phyloP scores from a whole-genome alignment of 2,797 vertebrate genomes.

The Intellagama lesueurii region DNA sequence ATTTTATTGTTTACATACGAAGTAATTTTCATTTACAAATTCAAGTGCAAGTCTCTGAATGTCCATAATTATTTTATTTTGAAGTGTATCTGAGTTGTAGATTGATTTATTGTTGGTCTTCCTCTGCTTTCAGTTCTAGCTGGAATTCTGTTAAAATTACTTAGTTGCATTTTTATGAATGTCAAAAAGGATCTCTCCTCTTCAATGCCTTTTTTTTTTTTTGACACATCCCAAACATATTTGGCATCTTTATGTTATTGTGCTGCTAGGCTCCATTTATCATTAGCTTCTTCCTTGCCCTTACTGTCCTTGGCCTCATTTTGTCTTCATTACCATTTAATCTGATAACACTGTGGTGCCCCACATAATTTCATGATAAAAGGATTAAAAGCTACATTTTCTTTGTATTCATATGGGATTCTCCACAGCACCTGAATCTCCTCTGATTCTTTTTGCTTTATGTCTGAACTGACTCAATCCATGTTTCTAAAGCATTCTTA shows the following conservation, averaged over 20 bases:
- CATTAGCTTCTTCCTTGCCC: neutral
- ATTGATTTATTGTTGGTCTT: neutral
- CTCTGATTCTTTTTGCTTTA: neutral
- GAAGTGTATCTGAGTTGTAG: neutral
- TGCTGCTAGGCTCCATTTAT: neutral
- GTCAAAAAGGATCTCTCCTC: neutral
- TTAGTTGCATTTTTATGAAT: neutral
- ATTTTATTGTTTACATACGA: neutral
- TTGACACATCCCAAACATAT: neutral
- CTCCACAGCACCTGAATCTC: neutral
- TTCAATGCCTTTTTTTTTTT: neutral
- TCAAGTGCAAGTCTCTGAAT: neutral
- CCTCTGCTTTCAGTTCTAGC: neutral
- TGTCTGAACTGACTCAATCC: neutral
- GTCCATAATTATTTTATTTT: neutral
- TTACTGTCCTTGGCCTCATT: neutral
- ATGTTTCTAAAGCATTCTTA: neutral
- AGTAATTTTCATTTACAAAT: neutral
- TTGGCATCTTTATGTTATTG: neutral
- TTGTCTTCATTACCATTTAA: neutral
- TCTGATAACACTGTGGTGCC: neutral
- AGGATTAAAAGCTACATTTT: neutral
- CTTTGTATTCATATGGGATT: neutral
- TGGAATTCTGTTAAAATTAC: neutral
- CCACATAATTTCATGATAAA: neutral